phyloP scores from a whole-genome alignment of 1,140 invertebrate genomes.

The Procambarus virginalis region DNA sequence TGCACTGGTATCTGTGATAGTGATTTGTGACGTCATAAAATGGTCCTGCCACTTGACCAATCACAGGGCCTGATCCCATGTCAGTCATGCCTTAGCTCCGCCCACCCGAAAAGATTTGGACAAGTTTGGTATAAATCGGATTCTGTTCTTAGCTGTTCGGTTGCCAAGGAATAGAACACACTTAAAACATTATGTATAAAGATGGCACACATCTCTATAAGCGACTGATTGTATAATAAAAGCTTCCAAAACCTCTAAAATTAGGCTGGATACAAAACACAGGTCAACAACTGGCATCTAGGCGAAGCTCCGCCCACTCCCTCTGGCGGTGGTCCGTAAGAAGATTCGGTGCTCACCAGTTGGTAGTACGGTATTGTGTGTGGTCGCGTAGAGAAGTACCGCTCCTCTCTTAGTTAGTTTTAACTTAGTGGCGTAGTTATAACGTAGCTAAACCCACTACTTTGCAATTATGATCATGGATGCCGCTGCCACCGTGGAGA shows the following conservation, averaged over 20 bases:
- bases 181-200: background rate
- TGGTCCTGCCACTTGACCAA: conserved; percentile 67
- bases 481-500: conserved; percentile 69
- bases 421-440: conserved; percentile 70
- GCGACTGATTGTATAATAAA: background rate
- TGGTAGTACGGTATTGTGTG: conserved; percentile 70
- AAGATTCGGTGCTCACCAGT: conserved; percentile 65
- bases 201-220: background rate
- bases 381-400: conserved; percentile 69
- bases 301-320: conserved; percentile 55
- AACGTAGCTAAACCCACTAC: conserved; percentile 69
- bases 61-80: conserved; percentile 46
- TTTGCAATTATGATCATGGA: conserved; percentile 70
- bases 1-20: conserved; percentile 66
- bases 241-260: background rate
- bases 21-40: conserved; percentile 68
- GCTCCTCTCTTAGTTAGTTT: conserved; percentile 70
- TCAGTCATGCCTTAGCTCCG: conserved; percentile 62
- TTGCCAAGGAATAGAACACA: background rate
- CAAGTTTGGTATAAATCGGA: conserved; percentile 45
- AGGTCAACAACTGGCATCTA: conserved; percentile 48
- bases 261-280: conserved; percentile 3
- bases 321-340: conserved; percentile 67
- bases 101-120: conserved; percentile 59
- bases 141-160: background rate